Base-by-base conservation (phyloP, 2,888 invertebrate genomes). In the Thecocarcelia acutangulata region DNA sequence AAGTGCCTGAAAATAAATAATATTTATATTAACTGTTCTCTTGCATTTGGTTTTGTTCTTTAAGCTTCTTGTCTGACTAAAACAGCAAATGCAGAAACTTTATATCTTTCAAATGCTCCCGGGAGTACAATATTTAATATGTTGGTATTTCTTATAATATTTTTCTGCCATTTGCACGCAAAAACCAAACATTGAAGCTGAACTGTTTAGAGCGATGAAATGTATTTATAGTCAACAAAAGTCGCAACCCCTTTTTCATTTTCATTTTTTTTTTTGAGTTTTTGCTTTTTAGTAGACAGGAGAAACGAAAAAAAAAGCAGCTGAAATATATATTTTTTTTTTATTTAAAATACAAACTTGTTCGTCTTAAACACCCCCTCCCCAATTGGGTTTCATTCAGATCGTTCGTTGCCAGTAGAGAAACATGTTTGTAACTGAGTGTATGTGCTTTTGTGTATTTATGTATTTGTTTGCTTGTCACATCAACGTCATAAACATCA, bases 81-180 rank as follows among this genome's bases (percentile, higher is more conserved):
- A 68, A 52, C 52, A 24, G 50, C 15, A 28, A 61, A 56, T 54
- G 13, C n/a, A 15, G 21, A 42, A 77, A 70, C 42, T 70, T 77
- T 70, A 69, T 70, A 58, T 64, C 48, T 33, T 56, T 13, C 15
- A 70, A 77, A 77, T 58, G 58, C 66, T 80, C 54, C 70, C 70
- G 64, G 66, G 70, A 70, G 75, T 59, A 28, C 15, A 66, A 66
- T 77, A 69, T 77, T 73, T 73, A 69, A 81, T 58, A 87, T 88
- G 21, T 66, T 58, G 50, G 33, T 8, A 33, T 42, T 85, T 87
- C 86, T 86, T 85, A 86, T 88, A 86, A 88, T 87, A 87, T 87
- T 88, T 88, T 88, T 87, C 85, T 88, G 88, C 87, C 88, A 88
- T 87, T 88, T 87, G 87, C 87, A 87, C 86, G 86, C 86, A 33